phyloP scores from a whole-genome alignment of 2,797 vertebrate genomes.

The Jordanella pulchra region DNA sequence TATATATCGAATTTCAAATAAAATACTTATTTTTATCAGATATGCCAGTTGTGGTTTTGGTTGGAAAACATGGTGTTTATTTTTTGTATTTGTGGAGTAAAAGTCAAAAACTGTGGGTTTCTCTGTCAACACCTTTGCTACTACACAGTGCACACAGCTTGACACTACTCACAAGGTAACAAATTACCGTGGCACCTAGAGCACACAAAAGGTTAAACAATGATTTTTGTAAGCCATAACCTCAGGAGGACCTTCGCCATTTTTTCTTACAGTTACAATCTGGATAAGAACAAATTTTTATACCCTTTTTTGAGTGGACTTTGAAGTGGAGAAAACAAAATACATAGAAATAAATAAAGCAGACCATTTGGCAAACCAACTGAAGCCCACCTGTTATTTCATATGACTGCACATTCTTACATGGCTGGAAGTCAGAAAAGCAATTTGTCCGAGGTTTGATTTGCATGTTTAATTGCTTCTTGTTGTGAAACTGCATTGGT shows the following conservation, averaged over 20 bases:
- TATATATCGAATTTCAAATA: not conserved
- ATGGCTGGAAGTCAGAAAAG: constrained; percentile 33
- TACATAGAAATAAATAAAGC: constrained; percentile 57
- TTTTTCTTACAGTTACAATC: constrained; percentile 19
- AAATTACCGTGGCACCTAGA: constrained; percentile 30
- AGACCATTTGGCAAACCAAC: constrained; percentile 45
- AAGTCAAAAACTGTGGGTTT: constrained; percentile 33
- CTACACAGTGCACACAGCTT: constrained; percentile 21
- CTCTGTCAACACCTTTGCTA: constrained; percentile 30
- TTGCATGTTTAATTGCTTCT: constrained; percentile 42
- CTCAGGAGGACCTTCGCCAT: constrained; percentile 22
- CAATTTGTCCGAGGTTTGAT: constrained; percentile 28
- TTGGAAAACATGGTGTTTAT: not conserved
- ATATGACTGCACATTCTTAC: constrained; percentile 49
- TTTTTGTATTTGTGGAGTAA: constrained; percentile 32
- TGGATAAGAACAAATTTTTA: constrained; percentile 18
- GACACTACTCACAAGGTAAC: constrained; percentile 33
- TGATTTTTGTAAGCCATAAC: constrained; percentile 38
- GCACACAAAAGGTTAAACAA: constrained; percentile 35
- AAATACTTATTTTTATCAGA: not conserved
- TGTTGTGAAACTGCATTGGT: constrained; percentile 39
- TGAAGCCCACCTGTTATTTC: constrained; percentile 64
- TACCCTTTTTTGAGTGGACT: constrained; percentile 15
- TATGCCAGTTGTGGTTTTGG: not conserved
- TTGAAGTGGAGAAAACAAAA: constrained; percentile 16